Evolutionary conservation across 2,113 vertebrate species (phyloP).

Genomic region (Oryzias javanicus): DNA sequence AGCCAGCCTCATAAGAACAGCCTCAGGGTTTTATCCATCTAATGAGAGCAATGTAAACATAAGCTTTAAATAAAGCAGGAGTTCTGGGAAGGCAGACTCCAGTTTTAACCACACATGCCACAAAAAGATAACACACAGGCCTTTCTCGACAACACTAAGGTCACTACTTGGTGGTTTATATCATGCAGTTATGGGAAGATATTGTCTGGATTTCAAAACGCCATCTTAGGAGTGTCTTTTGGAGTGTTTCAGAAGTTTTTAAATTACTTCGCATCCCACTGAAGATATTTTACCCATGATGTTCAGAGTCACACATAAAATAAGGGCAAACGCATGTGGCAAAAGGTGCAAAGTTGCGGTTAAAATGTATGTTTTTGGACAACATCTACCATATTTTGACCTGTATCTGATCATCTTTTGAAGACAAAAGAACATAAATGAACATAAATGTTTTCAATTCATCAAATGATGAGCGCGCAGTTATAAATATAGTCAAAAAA

Average conservation of each 20-base stretch:
- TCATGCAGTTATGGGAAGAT: neutral
- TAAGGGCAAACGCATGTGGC: too few species aligned
- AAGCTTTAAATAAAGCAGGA: conserved; percentile 22
- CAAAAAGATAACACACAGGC: neutral
- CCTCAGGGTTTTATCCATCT: conserved; percentile 36
- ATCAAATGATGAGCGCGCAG: too few species aligned
- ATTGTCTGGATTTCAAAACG: neutral
- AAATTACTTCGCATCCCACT: neutral
- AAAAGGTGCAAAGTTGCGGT: too few species aligned
- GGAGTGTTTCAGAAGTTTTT: neutral
- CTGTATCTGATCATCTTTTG: too few species aligned
- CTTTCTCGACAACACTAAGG: neutral
- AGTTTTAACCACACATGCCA: neutral
- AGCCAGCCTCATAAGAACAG: conserved; percentile 32
- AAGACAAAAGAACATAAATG: too few species aligned
- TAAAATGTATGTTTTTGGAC: too few species aligned
- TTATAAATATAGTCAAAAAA: too few species aligned
- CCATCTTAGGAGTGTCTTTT: neutral
- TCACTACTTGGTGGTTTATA: neutral
- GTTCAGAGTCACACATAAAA: too few species aligned
- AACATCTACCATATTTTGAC: too few species aligned
- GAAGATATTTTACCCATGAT: too few species aligned
- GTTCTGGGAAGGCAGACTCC: conserved; percentile 12
- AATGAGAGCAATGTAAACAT: conserved; percentile 55
- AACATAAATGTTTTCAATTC: too few species aligned